These are phyloP conservation scores for Acrobasis consociella DNA, from an alignment of 2,888 invertebrate genomes.

Conservation along the genomic window DNA sequence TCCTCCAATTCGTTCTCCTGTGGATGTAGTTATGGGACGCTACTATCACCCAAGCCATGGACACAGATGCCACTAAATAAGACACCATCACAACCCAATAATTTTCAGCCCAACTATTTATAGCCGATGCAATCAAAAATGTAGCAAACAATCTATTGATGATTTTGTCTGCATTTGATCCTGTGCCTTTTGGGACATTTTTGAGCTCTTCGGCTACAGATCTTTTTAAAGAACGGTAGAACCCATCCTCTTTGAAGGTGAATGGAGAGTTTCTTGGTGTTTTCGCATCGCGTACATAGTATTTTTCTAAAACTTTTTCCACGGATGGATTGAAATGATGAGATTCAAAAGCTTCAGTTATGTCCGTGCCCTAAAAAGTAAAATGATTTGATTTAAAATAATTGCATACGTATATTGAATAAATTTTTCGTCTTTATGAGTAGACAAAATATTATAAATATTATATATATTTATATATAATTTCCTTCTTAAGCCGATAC, in stretches of 20 bases:
- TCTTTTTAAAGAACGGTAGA: conserved; percentile 87
- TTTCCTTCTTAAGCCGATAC: too few species aligned
- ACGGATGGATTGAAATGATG: conserved; percentile 81
- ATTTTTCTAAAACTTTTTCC: conserved; percentile 84
- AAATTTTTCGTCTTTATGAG: too few species aligned
- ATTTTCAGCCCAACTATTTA: conserved; percentile 52
- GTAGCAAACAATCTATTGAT: conserved; percentile 63
- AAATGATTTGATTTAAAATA: neutral
- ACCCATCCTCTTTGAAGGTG: conserved; percentile 89
- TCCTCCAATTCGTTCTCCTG: conserved; percentile 88
- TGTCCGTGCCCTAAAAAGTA: conserved; percentile 81
- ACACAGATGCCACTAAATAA: conserved; percentile 62
- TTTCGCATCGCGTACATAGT: conserved; percentile 84
- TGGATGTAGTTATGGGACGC: conserved; percentile 92
- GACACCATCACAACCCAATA: conserved; percentile 51
- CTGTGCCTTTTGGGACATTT: conserved; percentile 62
- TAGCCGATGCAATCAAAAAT: conserved; percentile 55
- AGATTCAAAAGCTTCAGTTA: conserved; percentile 84
- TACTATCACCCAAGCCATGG: conserved; percentile 83
- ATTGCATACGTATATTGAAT: too few species aligned
- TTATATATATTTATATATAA: too few species aligned
- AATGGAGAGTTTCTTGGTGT: conserved; percentile 87
- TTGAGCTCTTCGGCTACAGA: conserved; percentile 80
- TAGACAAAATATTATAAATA: too few species aligned
- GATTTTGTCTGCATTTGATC: conserved; percentile 49